phyloP scores from a whole-genome alignment of 2,888 invertebrate genomes.

The Eupelmus urozonus region DNA sequence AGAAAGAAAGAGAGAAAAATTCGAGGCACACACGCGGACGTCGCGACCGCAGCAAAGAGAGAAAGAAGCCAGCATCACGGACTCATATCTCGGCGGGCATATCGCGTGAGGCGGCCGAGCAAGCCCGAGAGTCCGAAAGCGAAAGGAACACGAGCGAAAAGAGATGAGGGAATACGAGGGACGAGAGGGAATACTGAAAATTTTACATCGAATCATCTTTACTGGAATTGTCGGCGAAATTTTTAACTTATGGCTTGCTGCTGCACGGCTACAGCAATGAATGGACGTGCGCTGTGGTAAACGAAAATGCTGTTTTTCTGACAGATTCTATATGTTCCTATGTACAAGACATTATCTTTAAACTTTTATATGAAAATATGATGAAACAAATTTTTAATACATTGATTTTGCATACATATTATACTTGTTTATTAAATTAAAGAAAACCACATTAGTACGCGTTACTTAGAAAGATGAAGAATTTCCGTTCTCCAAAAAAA shows the following conservation, averaged over 20 bases:
- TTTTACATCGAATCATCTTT: conserved; percentile 30
- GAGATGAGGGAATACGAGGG: neutral
- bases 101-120: conserved; percentile 32
- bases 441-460: too few relatives aligned
- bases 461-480: too few relatives aligned
- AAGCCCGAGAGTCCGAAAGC: conserved; percentile 6
- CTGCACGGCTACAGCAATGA: too few relatives aligned
- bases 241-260: neutral
- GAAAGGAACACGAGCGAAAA: neutral
- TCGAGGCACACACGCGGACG: conserved; percentile 20
- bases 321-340: too few relatives aligned
- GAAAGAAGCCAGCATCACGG: conserved; percentile 4
- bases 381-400: too few relatives aligned
- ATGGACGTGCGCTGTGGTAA: too few relatives aligned
- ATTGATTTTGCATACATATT: too few relatives aligned
- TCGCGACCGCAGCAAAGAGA: conserved; percentile 4
- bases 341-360: too few relatives aligned
- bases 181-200: neutral
- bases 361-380: too few relatives aligned
- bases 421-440: too few relatives aligned
- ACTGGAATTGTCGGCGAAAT: neutral
- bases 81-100: conserved; percentile 49
- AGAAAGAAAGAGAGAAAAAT: conserved; percentile 29
- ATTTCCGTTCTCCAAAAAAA: too few relatives aligned
- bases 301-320: too few relatives aligned